Base-by-base conservation (phyloP, 2,113 vertebrate species). In the Telmatochromis sp. region DNA sequence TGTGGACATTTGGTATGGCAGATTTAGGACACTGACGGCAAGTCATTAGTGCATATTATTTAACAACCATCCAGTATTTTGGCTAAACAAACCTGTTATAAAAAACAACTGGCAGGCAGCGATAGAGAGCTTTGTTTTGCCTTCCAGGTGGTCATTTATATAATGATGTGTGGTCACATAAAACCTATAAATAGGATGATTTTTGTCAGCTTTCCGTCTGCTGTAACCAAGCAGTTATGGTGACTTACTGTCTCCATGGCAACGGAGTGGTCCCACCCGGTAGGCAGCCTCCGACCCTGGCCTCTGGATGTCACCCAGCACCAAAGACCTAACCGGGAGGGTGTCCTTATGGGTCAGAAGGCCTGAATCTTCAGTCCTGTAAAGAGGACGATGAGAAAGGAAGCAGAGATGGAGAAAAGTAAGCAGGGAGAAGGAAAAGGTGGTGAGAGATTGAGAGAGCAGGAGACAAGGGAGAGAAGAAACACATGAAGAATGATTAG, bases 301-400 rank as follows among this genome's bases (percentile, higher is more conserved):
- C 87, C 98, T 97, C 86, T 95, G 95, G 26, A 97, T 93, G 84
- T 99, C 98, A 42, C 98, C 97, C 87, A 99, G 95, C 78, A 98
- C 95, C 68, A 99, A 95, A 86, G 96, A 96, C 49, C 96, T 97
- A 31, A 99, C 96, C 0, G 98, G 98, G 53, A 99, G 96, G 89
- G 97, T 97, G 11, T 98, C 97, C 90, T 98, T 99, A 55, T 98
- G 97, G 19, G 96, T 97, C 13, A 99, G 95, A 19, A 97, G 94
- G 37, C 98, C 98, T 2, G 97, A 97, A 83, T 99, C 98, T 83
- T 97, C 98, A 35, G 96, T 93, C 98, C 98, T 99, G 94, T 9
- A 28, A 68, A 23, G 45, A 86, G n/a, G 28, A 63, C 0, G 51
- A 78, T 4, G 5, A 37, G 9, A 35, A 58, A 14, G 54, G 33